Evolutionary conservation across 2,888 invertebrate species (phyloP).

Genomic region (Pachliopta kotzebuea): DNA sequence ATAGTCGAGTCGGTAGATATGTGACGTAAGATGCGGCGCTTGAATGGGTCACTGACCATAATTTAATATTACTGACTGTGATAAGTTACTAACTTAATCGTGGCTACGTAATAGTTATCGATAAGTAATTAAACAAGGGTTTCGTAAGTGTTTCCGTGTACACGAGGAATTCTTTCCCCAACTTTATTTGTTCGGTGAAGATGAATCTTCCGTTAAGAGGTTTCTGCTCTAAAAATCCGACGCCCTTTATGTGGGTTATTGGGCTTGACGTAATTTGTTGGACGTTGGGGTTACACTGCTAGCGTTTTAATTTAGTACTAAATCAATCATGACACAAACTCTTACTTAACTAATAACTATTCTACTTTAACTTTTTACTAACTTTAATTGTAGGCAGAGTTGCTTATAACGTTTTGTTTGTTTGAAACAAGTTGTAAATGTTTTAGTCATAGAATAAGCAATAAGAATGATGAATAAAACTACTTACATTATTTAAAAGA

Average conservation of each 20-base stretch:
- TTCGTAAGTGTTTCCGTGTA: constrained; percentile 1
- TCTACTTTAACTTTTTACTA: too few relatives aligned
- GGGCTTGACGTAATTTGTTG: constrained; percentile 47
- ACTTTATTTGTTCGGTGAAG: constrained; percentile 46
- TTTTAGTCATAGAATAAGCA: too few relatives aligned
- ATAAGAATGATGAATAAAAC: too few relatives aligned
- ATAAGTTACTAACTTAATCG: constrained; percentile 19
- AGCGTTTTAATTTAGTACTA: constrained; percentile 34
- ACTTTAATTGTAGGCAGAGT: too few relatives aligned
- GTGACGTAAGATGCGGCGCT: constrained; percentile 9
- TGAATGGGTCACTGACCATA: constrained; percentile 3
- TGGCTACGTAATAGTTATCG: constrained; percentile 8
- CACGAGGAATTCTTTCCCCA: constrained; percentile 18
- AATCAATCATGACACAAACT: neutral
- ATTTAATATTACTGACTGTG: constrained; percentile 15
- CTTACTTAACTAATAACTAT: too few relatives aligned
- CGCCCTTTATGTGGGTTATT: constrained; percentile 60
- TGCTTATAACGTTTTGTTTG: too few relatives aligned
- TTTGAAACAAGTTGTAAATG: too few relatives aligned
- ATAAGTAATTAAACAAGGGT: constrained; percentile 16
- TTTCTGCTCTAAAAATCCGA: constrained; percentile 62
- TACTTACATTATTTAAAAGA: too few relatives aligned
- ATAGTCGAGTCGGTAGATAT: constrained; percentile 5
- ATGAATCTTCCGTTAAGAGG: constrained; percentile 64
- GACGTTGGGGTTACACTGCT: constrained; percentile 32